These are phyloP conservation scores for Psix sp. DNA, from an alignment of 1,140 invertebrate species.

Conservation along the genomic window DNA sequence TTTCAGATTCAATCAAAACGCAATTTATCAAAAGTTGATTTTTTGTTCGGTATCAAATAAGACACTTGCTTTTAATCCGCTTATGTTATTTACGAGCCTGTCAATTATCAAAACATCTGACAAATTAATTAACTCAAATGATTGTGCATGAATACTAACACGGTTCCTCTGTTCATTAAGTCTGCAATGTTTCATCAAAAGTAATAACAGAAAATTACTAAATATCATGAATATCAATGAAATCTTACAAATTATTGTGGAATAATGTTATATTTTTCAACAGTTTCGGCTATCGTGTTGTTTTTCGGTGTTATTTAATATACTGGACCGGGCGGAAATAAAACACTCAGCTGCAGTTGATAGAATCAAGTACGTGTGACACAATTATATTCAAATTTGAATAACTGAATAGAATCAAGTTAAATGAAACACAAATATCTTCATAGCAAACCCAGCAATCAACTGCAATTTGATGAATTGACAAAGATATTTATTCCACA, in stretches of 20 bases:
- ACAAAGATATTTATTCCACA: slow-evolving; percentile 27
- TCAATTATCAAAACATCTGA: neutral
- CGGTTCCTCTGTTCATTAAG: too few species aligned
- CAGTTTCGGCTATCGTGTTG: too few species aligned
- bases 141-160: too few species aligned
- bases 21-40: slow-evolving; percentile 21
- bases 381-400: slow-evolving; percentile 48
- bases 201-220: too few species aligned
- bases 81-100: slow-evolving; percentile 9
- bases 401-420: slow-evolving; percentile 16
- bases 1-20: slow-evolving; percentile 22
- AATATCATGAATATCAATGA: too few species aligned
- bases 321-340: neutral
- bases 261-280: neutral
- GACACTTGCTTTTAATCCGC: slow-evolving; percentile 29
- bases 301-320: neutral
- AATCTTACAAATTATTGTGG: neutral
- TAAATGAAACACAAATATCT: slow-evolving; percentile 44
- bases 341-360: slow-evolving; percentile 12
- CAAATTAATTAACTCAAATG: neutral
- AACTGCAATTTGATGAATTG: slow-evolving; percentile 36
- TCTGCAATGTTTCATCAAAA: too few species aligned
- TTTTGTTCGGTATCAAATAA: slow-evolving; percentile 27
- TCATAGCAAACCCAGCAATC: slow-evolving; percentile 26
- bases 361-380: slow-evolving; percentile 32